Base-by-base conservation (phyloP, 1,140 invertebrate species). In the Philaenus spumarius region DNA sequence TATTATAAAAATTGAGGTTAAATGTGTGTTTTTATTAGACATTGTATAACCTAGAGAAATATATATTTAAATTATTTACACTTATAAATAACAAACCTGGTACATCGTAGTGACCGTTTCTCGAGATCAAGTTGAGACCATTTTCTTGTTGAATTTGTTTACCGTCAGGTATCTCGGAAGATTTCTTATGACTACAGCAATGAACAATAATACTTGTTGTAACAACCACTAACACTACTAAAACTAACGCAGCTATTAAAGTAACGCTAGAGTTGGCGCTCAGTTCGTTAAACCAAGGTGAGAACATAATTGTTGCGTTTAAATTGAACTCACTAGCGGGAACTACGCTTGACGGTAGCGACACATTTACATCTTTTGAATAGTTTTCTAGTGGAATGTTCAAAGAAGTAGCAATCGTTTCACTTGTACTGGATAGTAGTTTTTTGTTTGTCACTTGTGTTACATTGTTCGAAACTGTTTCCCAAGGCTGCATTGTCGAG, bases 21-120 rank as follows among this genome's bases (percentile, higher is more conserved):
- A n/a, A n/a, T n/a, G n/a, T n/a, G n/a, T n/a, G n/a, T n/a, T n/a
- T n/a, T n/a, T n/a, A n/a, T n/a, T n/a, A n/a, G n/a, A n/a, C n/a
- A n/a, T n/a, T n/a, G n/a, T n/a, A n/a, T n/a, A n/a, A n/a, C n/a
- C n/a, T n/a, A n/a, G n/a, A n/a, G n/a, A n/a, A n/a, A n/a, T n/a
- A n/a, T n/a, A n/a, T n/a, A n/a, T n/a, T n/a, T n/a, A n/a, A n/a
- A n/a, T n/a, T n/a, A n/a, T n/a, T n/a, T n/a, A n/a, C n/a, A n/a
- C n/a, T n/a, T n/a, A n/a, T n/a, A n/a, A n/a, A n/a, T n/a, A 37
- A 42, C 43, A 19, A 20, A 53, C 50, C 50, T 53, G 50, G 50
- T 7, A 53, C 50, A 19, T 30, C 50, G 22, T 53, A 53, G 34
- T 53, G 50, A 53, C 50, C 37, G 17, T 37, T 53, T 20, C 34